Evolutionary conservation across 2,797 vertebrate species (phyloP).

Genomic region (Selene dorsalis): DNA sequence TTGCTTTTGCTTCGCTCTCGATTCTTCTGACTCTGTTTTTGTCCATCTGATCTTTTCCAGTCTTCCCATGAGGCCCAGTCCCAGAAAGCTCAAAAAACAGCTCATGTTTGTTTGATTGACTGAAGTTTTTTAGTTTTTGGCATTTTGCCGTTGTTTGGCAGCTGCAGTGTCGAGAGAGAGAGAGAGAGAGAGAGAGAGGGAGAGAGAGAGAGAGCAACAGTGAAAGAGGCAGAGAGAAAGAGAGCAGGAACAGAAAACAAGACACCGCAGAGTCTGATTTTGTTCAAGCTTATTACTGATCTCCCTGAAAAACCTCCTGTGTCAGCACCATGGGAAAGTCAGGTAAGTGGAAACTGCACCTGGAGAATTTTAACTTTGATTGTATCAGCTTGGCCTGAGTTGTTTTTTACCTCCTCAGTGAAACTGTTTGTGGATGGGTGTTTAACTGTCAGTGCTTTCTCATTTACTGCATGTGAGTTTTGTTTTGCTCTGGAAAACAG

Average conservation of each 20-base stretch:
- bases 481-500: not conserved
- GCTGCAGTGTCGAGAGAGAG: too few species aligned
- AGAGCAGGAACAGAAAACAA: slow-evolving; percentile 30
- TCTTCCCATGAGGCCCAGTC: too few species aligned
- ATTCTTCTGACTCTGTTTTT: too few species aligned
- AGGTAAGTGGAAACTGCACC: slow-evolving; percentile 77
- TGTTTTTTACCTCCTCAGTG: not conserved
- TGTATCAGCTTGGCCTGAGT: slow-evolving; percentile 27
- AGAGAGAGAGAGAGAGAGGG: not conserved
- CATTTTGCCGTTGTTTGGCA: too few species aligned
- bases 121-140: too few species aligned
- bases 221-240: slow-evolving; percentile 13
- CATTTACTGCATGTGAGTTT: slow-evolving; percentile 11
- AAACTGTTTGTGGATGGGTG: slow-evolving; percentile 6
- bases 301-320: slow-evolving; percentile 47
- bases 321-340: slow-evolving; percentile 85
- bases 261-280: slow-evolving; percentile 33
- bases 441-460: not conserved
- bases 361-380: slow-evolving; percentile 37
- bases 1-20: too few species aligned
- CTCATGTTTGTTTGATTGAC: too few species aligned
- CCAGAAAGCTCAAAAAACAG: too few species aligned
- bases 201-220: not conserved
- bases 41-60: too few species aligned
- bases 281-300: slow-evolving; percentile 35